phyloP scores from a whole-genome alignment of 2,888 invertebrate species.

The Lepidonotus clava region DNA sequence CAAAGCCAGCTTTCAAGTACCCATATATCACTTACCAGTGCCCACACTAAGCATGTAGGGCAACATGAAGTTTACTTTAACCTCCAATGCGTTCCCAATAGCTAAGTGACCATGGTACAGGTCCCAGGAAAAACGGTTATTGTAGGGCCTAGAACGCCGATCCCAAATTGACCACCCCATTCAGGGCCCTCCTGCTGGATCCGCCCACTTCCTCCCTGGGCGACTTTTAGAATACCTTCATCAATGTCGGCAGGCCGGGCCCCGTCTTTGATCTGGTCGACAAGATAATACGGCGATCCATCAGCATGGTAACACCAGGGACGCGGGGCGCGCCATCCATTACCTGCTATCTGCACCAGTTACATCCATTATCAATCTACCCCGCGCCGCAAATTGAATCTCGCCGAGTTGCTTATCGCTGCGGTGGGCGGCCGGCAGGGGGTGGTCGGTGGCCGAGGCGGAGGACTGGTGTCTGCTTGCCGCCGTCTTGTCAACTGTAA shows the following conservation, averaged over 20 bases:
- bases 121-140: no score
- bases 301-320: constrained; percentile 20
- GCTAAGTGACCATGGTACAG: no score
- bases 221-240: neutral
- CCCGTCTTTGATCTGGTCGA: constrained; percentile 32
- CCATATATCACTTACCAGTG: no score
- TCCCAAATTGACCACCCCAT: no score
- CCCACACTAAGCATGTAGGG: no score
- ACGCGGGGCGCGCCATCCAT: constrained; percentile 5
- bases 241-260: neutral
- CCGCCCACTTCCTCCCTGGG: neutral
- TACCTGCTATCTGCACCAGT: constrained; percentile 19
- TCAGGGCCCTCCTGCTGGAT: neutral
- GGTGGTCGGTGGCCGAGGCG: neutral
- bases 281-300: constrained; percentile 47
- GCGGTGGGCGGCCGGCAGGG: neutral
- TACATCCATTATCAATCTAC: constrained; percentile 39
- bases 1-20: no score
- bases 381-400: constrained; percentile 26
- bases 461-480: neutral
- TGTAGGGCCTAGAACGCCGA: no score
- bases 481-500: no score
- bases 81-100: no score
- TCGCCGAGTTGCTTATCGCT: constrained; percentile 19
- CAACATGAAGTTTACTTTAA: no score